phyloP scores from a whole-genome alignment of 2,888 invertebrate genomes.

The Tricholauxania praeusta region DNA sequence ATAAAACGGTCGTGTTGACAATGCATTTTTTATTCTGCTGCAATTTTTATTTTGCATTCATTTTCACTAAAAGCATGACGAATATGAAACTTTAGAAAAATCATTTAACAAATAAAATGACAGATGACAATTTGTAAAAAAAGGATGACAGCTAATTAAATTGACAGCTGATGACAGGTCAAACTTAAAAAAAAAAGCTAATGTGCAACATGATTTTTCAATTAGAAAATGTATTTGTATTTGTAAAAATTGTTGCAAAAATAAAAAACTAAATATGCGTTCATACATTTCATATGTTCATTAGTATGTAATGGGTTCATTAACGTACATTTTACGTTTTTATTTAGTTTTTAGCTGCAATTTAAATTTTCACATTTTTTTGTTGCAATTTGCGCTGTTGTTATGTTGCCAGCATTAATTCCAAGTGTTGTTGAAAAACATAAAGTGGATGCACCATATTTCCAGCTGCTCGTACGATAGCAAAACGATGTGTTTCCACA shows the following conservation, averaged over 20 bases:
- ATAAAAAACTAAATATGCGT: no score
- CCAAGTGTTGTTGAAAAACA: conserved; percentile 7
- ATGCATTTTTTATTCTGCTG: no score
- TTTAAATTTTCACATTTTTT: background rate
- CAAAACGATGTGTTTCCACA: no score
- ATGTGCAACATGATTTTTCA: conserved; percentile 16
- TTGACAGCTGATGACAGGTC: background rate
- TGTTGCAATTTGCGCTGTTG: background rate
- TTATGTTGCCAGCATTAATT: conserved; percentile 3
- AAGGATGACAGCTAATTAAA: background rate
- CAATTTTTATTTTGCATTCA: no score
- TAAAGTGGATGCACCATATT: background rate
- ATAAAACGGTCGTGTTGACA: no score
- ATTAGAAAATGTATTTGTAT: background rate
- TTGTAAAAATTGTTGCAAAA: no score
- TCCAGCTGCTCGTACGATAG: background rate
- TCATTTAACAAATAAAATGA: background rate
- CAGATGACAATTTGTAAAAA: conserved; percentile 6
- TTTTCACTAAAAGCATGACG: no score
- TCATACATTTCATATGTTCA: background rate
- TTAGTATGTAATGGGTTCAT: conserved; percentile 11
- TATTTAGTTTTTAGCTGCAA: background rate
- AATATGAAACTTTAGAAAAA: background rate
- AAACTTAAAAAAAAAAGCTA: background rate
- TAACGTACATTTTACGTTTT: conserved; percentile 8